Evolutionary conservation across 2,113 vertebrate species (phyloP).

Genomic region (Prinia subflava): DNA sequence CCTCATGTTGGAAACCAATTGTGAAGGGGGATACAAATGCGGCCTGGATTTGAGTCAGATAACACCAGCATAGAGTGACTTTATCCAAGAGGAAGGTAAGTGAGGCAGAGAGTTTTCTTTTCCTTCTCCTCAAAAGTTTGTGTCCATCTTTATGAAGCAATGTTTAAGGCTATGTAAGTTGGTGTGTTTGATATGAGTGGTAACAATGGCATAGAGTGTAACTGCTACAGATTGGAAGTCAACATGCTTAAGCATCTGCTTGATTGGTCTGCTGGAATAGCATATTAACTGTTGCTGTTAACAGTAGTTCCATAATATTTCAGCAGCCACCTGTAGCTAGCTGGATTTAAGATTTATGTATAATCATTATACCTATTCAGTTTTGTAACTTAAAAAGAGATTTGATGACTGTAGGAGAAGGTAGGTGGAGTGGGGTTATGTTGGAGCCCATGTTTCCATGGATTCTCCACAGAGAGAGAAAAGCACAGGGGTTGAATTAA

Average conservation of each 20-base stretch:
- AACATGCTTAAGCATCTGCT: background rate
- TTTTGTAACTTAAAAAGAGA: background rate
- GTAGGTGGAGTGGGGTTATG: no score
- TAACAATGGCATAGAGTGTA: background rate
- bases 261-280: background rate
- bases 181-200: background rate
- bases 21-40: background rate
- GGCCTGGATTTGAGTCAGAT: background rate
- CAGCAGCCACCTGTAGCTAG: background rate
- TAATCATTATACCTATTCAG: background rate
- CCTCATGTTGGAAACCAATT: accelerated
- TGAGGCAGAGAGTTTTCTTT: background rate
- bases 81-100: background rate
- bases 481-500: no score
- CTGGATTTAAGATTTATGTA: background rate
- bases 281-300: background rate
- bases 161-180: background rate
- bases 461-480: no score
- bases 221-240: background rate
- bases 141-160: background rate
- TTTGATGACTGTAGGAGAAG: background rate
- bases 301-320: background rate
- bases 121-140: background rate
- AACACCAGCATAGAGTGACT: background rate
- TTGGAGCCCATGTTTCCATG: no score